phyloP scores from a whole-genome alignment of 2,888 invertebrate genomes.

The Phalera bucephala region DNA sequence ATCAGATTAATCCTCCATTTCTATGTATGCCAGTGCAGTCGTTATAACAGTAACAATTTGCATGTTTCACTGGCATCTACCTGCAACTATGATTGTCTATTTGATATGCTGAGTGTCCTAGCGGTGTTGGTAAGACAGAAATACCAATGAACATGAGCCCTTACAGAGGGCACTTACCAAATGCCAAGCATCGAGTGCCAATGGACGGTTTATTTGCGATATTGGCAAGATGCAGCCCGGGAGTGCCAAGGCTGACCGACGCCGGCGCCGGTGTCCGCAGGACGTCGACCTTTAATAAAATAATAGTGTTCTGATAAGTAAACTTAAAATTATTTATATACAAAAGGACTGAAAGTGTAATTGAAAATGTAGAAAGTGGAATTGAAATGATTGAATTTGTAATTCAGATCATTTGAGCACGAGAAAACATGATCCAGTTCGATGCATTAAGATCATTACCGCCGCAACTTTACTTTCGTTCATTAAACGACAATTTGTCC shows the following conservation, averaged over 20 bases:
- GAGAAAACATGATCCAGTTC: neutral
- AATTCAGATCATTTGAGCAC: too few species aligned
- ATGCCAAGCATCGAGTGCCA: conserved; percentile 73
- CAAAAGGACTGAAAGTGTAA: too few species aligned
- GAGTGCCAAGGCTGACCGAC: conserved; percentile 67
- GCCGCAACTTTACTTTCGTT: neutral
- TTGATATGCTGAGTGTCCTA: conserved; percentile 41
- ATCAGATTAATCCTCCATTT: conserved; percentile 22
- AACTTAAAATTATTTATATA: too few species aligned
- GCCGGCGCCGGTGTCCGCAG: conserved; percentile 59
- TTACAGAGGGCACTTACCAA: conserved; percentile 59
- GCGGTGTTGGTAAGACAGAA: conserved; percentile 44
- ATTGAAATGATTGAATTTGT: neutral
- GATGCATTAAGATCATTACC: neutral
- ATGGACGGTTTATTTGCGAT: conserved; percentile 78
- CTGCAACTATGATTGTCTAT: conserved; percentile 27
- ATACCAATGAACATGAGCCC: conserved; percentile 51
- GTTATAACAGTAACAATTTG: conserved; percentile 23
- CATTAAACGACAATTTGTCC: neutral
- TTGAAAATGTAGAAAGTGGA: neutral
- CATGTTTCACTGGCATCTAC: conserved; percentile 25
- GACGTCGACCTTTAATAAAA: conserved; percentile 62
- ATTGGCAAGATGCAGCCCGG: conserved; percentile 65
- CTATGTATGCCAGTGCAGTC: conserved; percentile 13
- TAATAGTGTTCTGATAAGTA: neutral